Conservation (phyloP, 2,113 vertebrate genomes). For the Tympanuchus pallidicinctus region DNA sequence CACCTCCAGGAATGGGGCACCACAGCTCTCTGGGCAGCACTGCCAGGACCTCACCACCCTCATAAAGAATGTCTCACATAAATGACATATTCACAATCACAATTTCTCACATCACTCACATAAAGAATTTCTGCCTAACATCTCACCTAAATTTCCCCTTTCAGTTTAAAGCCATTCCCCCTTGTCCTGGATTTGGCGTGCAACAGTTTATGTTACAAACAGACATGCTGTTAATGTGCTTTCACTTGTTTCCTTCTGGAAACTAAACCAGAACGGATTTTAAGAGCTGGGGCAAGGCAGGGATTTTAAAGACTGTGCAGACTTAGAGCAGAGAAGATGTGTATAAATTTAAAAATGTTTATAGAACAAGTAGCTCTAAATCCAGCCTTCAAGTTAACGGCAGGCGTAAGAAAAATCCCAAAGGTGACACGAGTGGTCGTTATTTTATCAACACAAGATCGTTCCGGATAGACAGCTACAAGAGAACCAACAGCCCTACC, state of each 20-base stretch:
- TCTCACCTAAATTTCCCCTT: too few species aligned
- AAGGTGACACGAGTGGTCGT: neutral
- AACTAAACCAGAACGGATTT: neutral
- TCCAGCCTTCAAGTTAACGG: neutral
- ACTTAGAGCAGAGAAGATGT: accelerated
- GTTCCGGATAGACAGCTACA: neutral
- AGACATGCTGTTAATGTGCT: neutral
- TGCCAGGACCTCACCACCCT: too few species aligned
- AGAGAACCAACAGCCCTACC: accelerated
- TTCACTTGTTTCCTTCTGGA: neutral
- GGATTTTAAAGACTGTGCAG: neutral
- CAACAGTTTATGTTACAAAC: neutral
- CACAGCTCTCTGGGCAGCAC: too few species aligned
- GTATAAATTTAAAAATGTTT: neutral
- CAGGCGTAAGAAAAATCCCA: neutral
- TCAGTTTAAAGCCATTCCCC: too few species aligned
- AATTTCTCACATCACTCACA: too few species aligned
- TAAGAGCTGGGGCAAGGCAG: neutral
- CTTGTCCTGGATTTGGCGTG: neutral
- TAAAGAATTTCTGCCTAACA: too few species aligned
- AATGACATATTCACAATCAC: too few species aligned
- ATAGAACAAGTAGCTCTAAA: neutral
- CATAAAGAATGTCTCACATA: too few species aligned
- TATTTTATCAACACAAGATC: neutral
- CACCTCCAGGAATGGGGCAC: too few species aligned